Evolutionary conservation across 2,888 invertebrate species (phyloP).

Genomic region (Steinernema hermaphroditum): DNA sequence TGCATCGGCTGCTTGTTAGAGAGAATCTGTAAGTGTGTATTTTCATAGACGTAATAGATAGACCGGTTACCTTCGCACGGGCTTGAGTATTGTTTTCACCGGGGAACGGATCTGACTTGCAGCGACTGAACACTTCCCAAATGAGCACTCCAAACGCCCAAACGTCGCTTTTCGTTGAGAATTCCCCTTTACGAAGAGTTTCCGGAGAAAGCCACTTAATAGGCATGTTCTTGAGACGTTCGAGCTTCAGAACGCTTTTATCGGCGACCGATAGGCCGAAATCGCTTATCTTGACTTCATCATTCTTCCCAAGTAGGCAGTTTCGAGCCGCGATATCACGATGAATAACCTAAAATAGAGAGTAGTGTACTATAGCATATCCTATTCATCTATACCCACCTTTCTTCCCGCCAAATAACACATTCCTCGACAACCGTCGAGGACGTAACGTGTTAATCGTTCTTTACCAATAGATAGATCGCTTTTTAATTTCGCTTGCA

Average conservation of each 20-base stretch:
- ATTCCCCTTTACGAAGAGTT: conserved; percentile 43
- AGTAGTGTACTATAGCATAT: too few relatives aligned
- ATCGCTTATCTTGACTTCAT: conserved; percentile 40
- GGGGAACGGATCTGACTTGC: conserved; percentile 47
- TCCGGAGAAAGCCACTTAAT: conserved; percentile 57
- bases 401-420: conserved; percentile 35
- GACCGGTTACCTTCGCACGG: conserved; percentile 32
- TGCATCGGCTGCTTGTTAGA: conserved; percentile 25
- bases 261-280: conserved; percentile 39
- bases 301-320: conserved; percentile 38
- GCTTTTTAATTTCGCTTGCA: conserved; percentile 37
- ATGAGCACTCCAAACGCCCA: conserved; percentile 48
- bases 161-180: conserved; percentile 53
- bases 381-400: background rate
- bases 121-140: conserved; percentile 49
- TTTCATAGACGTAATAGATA: too few relatives aligned
- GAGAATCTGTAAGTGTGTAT: background rate
- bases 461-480: conserved; percentile 24
- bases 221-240: conserved; percentile 48
- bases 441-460: conserved; percentile 23
- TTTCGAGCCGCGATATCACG: conserved; percentile 41
- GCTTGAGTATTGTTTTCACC: conserved; percentile 43
- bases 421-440: conserved; percentile 40
- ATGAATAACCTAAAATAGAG: conserved; percentile 36
- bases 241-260: conserved; percentile 41